phyloP scores from a whole-genome alignment of 2,888 invertebrate species.

The Phyllotreta striolata region DNA sequence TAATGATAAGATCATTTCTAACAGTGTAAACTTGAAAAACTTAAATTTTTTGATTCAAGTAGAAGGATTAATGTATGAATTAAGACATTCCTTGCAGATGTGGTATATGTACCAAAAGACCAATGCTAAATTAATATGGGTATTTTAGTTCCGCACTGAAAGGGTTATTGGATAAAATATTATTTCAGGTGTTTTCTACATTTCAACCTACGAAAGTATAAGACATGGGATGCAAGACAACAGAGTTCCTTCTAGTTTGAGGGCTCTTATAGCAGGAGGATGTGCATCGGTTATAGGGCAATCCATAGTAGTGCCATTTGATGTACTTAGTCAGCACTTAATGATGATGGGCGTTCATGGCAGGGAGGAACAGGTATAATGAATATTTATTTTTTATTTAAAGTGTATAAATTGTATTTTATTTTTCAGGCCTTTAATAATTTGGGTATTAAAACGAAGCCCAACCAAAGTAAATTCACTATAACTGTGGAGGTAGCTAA shows the following conservation, averaged over 20 bases:
- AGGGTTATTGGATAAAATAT: background rate
- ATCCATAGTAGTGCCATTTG: slow-evolving; percentile 95
- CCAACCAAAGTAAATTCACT: slow-evolving; percentile 69
- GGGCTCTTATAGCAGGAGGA: slow-evolving; percentile 88
- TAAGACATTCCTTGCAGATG: no score
- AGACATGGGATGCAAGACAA: slow-evolving; percentile 78
- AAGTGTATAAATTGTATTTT: slow-evolving; percentile 7
- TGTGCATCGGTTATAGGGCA: slow-evolving; percentile 93
- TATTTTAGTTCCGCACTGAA: no score
- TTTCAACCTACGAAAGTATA: slow-evolving; percentile 92
- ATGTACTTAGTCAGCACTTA: slow-evolving; percentile 94
- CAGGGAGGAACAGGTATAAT: slow-evolving; percentile 50
- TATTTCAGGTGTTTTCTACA: slow-evolving; percentile 84
- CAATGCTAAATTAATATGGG: no score
- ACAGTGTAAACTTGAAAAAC: no score
- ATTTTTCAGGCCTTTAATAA: slow-evolving; percentile 69
- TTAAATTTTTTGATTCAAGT: no score
- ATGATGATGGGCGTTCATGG: slow-evolving; percentile 82
- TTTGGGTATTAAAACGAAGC: slow-evolving; percentile 73
- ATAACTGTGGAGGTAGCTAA: slow-evolving; percentile 78
- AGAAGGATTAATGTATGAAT: no score
- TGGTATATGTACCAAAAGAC: no score
- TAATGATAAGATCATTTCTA: no score
- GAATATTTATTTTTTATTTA: background rate
- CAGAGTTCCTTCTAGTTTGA: slow-evolving; percentile 70